Evolutionary conservation across 2,888 invertebrate species (phyloP).

Genomic region (Ormyrus rosae): DNA sequence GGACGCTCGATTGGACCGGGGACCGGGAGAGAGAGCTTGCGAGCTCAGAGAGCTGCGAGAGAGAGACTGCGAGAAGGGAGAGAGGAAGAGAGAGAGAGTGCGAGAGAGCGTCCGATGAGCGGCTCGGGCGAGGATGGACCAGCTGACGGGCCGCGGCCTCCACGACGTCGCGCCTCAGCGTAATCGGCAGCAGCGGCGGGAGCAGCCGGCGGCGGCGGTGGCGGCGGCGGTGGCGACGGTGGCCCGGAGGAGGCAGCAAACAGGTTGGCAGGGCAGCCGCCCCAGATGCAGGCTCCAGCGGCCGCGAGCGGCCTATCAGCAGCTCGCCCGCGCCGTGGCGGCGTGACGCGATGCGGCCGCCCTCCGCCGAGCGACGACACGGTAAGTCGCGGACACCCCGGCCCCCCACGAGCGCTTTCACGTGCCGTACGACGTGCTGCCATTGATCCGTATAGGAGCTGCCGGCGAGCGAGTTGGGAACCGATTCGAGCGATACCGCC

Average conservation of each 20-base stretch:
- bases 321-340: slow-evolving; percentile 67
- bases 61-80: slow-evolving; percentile 18
- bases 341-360: slow-evolving; percentile 76
- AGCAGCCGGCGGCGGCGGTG: slow-evolving; percentile 54
- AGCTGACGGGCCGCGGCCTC: slow-evolving; percentile 37
- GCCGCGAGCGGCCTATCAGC: slow-evolving; percentile 49
- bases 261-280: slow-evolving; percentile 64
- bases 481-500: no score
- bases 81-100: slow-evolving; percentile 14
- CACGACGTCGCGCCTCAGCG: neutral
- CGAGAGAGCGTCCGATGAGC: slow-evolving; percentile 4
- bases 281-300: slow-evolving; percentile 74
- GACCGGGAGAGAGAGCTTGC: neutral
- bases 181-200: slow-evolving; percentile 17
- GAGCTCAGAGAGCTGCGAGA: neutral
- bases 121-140: slow-evolving; percentile 28
- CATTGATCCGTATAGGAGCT: no score
- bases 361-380: slow-evolving; percentile 67
- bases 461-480: no score
- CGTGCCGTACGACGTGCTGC: no score
- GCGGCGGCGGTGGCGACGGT: neutral
- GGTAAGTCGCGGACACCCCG: slow-evolving; percentile 42
- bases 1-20: slow-evolving; percentile 30
- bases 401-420: no score
- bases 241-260: slow-evolving; percentile 50